Percentiles rank a stretch among this genome's conserved stretches.
phyloP scores from a whole-genome alignment of 2,888 invertebrate genomes.

The Lottia scabra region DNA sequence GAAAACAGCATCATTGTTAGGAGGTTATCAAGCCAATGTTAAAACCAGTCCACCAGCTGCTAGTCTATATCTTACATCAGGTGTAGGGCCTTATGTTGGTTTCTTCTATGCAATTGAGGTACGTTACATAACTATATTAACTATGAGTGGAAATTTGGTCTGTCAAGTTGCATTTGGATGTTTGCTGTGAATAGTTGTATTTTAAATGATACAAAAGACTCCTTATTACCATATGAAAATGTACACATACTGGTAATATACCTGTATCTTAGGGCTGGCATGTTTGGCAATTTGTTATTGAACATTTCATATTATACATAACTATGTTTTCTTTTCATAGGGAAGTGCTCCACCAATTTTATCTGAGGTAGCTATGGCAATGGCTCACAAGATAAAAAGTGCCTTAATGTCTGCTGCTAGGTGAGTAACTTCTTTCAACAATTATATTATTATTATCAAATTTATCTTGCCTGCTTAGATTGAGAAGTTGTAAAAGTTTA shows the following conservation, averaged over 20 bases:
- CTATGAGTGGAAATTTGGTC: background rate
- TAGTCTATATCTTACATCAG: conserved; percentile 81
- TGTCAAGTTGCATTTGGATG: background rate
- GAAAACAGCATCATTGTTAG: conserved; percentile 80
- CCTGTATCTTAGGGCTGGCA: too few relatives aligned
- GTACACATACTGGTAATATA: too few relatives aligned
- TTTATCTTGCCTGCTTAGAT: too few relatives aligned
- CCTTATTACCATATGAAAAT: too few relatives aligned
- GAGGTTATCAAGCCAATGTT: conserved; percentile 55
- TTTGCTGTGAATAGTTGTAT: background rate
- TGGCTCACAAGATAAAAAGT: conserved; percentile 83
- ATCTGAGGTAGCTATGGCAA: conserved; percentile 92
- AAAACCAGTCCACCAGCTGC: conserved; percentile 81
- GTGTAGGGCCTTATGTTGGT: conserved; percentile 86
- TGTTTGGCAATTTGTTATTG: too few relatives aligned
- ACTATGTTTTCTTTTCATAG: conserved; percentile 44
- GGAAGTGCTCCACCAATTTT: conserved; percentile 85
- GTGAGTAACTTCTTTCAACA: conserved; percentile 41
- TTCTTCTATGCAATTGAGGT: conserved; percentile 89
- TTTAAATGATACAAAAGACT: too few relatives aligned
- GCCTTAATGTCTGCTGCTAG: conserved; percentile 71
- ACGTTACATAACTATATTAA: conserved; percentile 7
- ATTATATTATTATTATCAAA: too few relatives aligned
- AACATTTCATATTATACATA: too few relatives aligned
- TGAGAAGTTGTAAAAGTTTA: too few relatives aligned